phyloP scores from a whole-genome alignment of 2,797 vertebrate genomes.

The Gallinago stenura region DNA sequence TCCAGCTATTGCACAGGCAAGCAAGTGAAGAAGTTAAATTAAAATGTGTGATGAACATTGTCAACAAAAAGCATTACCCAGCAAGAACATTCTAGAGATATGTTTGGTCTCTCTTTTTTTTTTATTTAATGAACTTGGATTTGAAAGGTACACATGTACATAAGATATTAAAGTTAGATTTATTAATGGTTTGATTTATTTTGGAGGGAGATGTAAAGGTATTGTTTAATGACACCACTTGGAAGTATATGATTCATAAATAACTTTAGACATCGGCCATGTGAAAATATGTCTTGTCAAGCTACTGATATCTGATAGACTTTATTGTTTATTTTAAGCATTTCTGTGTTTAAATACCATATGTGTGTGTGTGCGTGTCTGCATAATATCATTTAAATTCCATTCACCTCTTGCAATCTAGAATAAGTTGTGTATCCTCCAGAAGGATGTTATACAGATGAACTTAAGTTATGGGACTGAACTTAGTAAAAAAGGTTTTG shows the following conservation, averaged over 20 bases:
- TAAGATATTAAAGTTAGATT: background rate
- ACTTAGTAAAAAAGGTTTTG: background rate
- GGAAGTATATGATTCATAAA: background rate
- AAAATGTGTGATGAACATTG: background rate
- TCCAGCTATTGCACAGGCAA: background rate
- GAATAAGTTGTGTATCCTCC: background rate
- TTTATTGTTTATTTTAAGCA: background rate
- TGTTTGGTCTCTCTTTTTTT: background rate
- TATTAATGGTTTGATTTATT: background rate
- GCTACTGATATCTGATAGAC: background rate
- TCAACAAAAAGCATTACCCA: background rate
- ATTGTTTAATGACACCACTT: background rate
- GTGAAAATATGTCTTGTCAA: background rate
- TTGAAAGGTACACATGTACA: background rate
- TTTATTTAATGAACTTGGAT: background rate
- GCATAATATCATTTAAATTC: background rate
- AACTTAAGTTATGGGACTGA: background rate
- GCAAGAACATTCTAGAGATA: background rate
- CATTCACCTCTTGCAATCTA: background rate
- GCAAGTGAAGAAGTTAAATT: background rate
- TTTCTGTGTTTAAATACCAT: background rate
- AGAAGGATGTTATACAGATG: background rate
- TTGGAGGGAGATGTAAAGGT: background rate
- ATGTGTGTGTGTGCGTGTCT: fast-evolving
- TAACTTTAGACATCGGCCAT: background rate